Base-by-base conservation (phyloP, 2,888 invertebrate species). In the Steromphala cineraria region DNA sequence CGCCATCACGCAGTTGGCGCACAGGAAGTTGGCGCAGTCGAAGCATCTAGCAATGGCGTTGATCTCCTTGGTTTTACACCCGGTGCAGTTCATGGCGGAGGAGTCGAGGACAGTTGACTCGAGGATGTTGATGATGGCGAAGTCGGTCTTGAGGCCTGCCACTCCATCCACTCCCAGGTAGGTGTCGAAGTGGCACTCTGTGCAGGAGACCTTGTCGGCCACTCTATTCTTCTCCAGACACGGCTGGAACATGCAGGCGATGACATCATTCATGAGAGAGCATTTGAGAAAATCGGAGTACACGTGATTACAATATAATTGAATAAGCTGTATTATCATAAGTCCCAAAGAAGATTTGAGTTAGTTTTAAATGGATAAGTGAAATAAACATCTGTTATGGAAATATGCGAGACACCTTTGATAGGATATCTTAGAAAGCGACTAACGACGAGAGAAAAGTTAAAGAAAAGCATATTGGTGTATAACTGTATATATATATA, bases 1-100 rank as follows among this genome's bases (percentile, higher is more conserved):
- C 85, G 99, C 99, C 96, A 98, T 98, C 91, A 98, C 98, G 95
- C 99, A 99, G 94, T 98, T 98, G 82, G 97, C 96, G 94, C 99
- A 99, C 89, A 99, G 95, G 93, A 97, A 97, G 93, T 98, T 98
- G 91, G 97, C 97, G 94, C 99, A 99, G 94, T 99, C 98, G 92
- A 97, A 96, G 94, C 98, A 99, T 93, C 97, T 97, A 83, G 98
- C 98, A 81, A 98, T 97, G 75, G 98, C 98, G 36, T 40, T 71
- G 31, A 36, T 36, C 36, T 71, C 71, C 36, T 71, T 71, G 71
- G 36, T 71, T 19, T 71, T 71, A 19, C 71, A 71, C 10, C 71
- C 71, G 36, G 71, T 71, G 31, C 71, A 71, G 71, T 90, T 88
- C 78, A 92, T 87, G 83, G 95, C 95, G 88, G 94, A 94, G 75